phyloP scores from a whole-genome alignment of 2,888 invertebrate species.

The Dryomyza anilis region DNA sequence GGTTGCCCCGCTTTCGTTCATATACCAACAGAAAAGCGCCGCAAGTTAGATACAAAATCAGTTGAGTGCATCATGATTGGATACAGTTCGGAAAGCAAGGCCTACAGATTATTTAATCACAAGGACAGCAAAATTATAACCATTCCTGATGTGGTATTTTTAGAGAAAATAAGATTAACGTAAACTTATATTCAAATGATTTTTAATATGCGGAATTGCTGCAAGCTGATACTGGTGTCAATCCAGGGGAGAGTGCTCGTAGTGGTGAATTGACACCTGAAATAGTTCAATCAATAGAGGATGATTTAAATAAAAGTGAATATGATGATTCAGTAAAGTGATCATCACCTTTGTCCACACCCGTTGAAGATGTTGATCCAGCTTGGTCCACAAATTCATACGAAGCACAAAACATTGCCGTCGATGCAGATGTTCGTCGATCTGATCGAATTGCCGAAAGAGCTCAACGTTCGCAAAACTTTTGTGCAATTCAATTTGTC shows the following conservation, averaged over 20 bases:
- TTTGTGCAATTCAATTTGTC: slow-evolving; percentile 19
- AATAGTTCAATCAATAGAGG: not conserved
- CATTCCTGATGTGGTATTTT: too few species aligned
- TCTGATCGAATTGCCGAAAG: slow-evolving; percentile 20
- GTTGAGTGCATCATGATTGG: too few species aligned
- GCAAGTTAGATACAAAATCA: too few species aligned
- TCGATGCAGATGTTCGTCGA: too few species aligned
- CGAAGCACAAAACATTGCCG: not conserved
- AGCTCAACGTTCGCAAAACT: slow-evolving; percentile 2
- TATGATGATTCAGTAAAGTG: too few species aligned
- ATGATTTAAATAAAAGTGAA: too few species aligned
- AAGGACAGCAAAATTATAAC: too few species aligned
- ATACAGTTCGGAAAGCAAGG: too few species aligned
- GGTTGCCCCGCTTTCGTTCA: slow-evolving; percentile 31
- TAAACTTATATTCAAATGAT: slow-evolving; percentile 17
- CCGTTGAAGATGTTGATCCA: not conserved
- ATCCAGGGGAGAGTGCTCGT: not conserved
- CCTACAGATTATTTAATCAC: too few species aligned
- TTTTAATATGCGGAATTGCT: slow-evolving; percentile 20
- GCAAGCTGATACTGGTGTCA: slow-evolving; percentile 15
- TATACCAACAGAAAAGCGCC: slow-evolving; percentile 29
- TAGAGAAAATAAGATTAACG: too few species aligned
- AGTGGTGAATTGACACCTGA: too few species aligned
- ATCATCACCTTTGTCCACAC: too few species aligned
- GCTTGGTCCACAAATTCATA: not conserved